A percentile compares a stretch with the other conserved stretches of the same genome.
These are phyloP conservation scores for Dolomedes plantarius DNA, from an alignment of 2,888 invertebrate species.

Conservation along the genomic window DNA sequence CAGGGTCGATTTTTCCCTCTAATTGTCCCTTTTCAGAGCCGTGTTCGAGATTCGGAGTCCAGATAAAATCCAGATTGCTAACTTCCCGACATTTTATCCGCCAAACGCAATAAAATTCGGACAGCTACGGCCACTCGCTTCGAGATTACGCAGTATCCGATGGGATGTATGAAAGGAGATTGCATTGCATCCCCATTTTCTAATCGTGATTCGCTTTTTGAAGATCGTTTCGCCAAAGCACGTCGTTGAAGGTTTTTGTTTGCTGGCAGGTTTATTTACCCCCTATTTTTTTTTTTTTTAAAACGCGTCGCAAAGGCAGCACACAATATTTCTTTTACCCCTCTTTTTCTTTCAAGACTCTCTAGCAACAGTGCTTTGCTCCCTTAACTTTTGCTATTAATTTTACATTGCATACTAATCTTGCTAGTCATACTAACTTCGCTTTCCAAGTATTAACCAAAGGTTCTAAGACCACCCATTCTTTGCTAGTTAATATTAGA, in stretches of 20 bases:
- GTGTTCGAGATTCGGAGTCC: constrained; percentile 41
- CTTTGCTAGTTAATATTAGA: too few relatives aligned
- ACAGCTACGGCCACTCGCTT: constrained; percentile 49
- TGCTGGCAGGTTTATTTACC: too few relatives aligned
- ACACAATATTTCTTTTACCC: too few relatives aligned
- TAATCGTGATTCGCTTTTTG: constrained; percentile 15
- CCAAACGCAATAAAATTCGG: constrained; percentile 59
- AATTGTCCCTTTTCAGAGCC: constrained; percentile 57
- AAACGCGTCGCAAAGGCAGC: too few relatives aligned
- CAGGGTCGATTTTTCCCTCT: constrained; percentile 17
- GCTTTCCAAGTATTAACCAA: too few relatives aligned
- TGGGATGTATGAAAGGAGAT: not conserved
- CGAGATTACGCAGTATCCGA: constrained; percentile 14
- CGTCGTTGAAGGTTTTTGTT: not conserved
- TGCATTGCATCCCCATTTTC: not conserved
- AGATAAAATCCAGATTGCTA: constrained; percentile 13
- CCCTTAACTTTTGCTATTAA: too few relatives aligned
- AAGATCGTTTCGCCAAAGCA: not conserved
- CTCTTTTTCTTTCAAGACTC: too few relatives aligned
- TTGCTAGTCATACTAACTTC: too few relatives aligned
- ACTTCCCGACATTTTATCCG: constrained; percentile 37
- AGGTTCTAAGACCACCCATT: too few relatives aligned
- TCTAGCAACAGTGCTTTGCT: too few relatives aligned
- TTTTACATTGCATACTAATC: too few relatives aligned
- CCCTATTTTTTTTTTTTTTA: too few relatives aligned